A percentile compares a stretch with the other conserved stretches of the same genome.
phyloP scores from a whole-genome alignment of 2,888 invertebrate genomes.

The Halictus ligatus region DNA sequence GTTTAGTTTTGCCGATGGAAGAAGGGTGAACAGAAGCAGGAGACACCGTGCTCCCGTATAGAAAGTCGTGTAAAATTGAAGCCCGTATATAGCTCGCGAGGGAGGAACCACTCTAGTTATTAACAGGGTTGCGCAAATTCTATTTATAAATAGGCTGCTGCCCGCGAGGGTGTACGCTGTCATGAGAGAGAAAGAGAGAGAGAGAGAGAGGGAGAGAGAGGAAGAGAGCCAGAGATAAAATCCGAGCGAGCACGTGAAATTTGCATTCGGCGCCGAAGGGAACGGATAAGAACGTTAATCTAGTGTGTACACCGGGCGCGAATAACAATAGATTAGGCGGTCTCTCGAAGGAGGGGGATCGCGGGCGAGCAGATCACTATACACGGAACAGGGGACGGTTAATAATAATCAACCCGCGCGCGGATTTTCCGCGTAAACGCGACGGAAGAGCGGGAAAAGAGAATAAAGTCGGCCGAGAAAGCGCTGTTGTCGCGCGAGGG shows the following conservation, averaged over 20 bases:
- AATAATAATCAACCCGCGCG: constrained; percentile 30
- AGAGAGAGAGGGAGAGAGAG: background rate
- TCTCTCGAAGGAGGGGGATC: background rate
- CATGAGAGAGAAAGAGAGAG: background rate
- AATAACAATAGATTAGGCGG: constrained; percentile 38
- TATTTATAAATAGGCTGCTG: constrained; percentile 4
- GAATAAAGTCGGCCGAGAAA: background rate
- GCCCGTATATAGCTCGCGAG: background rate
- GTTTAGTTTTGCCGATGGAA: background rate
- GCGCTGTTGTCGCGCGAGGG: background rate
- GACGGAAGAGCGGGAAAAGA: background rate
- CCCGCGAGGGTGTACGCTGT: background rate
- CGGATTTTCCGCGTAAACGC: constrained; percentile 28
- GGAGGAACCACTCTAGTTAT: constrained; percentile 6
- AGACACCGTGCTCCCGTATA: background rate
- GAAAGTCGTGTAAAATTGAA: background rate
- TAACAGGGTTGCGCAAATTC: constrained; percentile 17
- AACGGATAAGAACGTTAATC: constrained; percentile 44
- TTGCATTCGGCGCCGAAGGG: background rate
- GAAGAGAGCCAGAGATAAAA: background rate
- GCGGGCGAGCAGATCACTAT: constrained; percentile 13
- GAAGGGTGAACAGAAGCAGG: constrained; percentile 1
- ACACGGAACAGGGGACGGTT: constrained; percentile 19
- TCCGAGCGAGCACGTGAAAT: constrained; percentile 21
- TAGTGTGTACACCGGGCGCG: constrained; percentile 1